Evolutionary conservation across 2,797 vertebrate species (phyloP).

Genomic region (Phoxinus dragarum): DNA sequence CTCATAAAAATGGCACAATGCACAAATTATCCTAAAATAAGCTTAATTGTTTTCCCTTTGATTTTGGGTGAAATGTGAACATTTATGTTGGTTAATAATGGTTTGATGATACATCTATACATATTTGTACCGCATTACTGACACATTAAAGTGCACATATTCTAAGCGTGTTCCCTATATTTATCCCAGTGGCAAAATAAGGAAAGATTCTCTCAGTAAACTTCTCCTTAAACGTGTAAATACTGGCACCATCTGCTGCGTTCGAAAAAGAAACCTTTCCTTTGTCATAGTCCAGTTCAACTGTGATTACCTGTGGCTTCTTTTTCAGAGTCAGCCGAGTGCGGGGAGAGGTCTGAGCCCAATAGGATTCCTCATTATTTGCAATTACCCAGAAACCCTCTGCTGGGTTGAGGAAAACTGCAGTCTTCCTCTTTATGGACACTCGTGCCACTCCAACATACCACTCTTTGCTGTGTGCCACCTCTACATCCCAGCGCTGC

Average conservation of each 20-base stretch:
- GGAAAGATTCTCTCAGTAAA: constrained; percentile 74
- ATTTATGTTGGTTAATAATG: neutral
- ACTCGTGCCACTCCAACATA: constrained; percentile 70
- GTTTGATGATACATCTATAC: neutral
- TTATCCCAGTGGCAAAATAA: constrained; percentile 71
- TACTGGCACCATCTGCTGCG: constrained; percentile 54
- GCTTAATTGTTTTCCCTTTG: neutral
- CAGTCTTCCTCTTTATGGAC: constrained; percentile 71
- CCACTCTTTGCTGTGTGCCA: constrained; percentile 70
- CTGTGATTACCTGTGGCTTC: constrained; percentile 66
- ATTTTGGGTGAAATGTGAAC: neutral
- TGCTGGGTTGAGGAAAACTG: constrained; percentile 64
- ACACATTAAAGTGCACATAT: constrained; percentile 66
- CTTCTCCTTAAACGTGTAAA: constrained; percentile 72
- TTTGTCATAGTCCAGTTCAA: constrained; percentile 73
- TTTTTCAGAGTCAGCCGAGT: constrained; percentile 67
- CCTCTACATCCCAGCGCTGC: constrained; percentile 73
- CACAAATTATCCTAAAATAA: neutral
- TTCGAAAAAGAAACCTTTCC: constrained; percentile 74
- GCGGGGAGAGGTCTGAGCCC: constrained; percentile 69
- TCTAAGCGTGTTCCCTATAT: constrained; percentile 57
- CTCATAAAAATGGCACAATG: neutral
- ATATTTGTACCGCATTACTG: constrained; percentile 18
- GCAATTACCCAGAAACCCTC: constrained; percentile 78
- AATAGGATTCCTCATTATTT: constrained; percentile 62